Percentiles rank a stretch among this genome's conserved stretches.
Evolutionary conservation across 2,113 vertebrate species (phyloP).

Genomic region (Sinocyclocheilus anshuiensis): DNA sequence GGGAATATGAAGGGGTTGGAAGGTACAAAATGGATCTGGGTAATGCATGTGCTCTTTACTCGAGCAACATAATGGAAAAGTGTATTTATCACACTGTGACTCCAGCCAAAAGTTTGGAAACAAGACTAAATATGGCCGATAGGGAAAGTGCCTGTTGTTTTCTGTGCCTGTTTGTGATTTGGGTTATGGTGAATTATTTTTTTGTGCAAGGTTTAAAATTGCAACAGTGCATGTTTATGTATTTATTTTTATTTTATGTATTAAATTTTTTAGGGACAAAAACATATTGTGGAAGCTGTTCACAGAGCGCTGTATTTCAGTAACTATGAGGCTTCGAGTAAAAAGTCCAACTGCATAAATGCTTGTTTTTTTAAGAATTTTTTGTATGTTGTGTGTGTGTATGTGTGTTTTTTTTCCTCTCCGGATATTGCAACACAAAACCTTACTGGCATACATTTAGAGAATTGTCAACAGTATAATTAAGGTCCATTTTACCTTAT

Average conservation of each 20-base stretch:
- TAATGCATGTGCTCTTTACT: constrained; percentile 18
- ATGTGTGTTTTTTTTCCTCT: background rate
- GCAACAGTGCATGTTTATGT: background rate
- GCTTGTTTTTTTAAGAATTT: background rate
- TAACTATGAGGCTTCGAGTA: background rate
- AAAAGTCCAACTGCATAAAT: background rate
- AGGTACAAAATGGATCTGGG: constrained; percentile 30
- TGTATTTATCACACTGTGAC: constrained; percentile 7
- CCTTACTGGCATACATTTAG: background rate
- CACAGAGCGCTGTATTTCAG: background rate
- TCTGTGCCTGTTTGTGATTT: background rate
- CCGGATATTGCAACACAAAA: background rate
- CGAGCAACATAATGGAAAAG: constrained; percentile 14
- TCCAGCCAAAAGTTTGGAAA: background rate
- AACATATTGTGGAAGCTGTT: background rate
- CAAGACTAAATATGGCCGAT: background rate
- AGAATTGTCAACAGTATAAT: background rate
- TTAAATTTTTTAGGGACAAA: background rate
- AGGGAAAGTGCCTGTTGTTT: background rate
- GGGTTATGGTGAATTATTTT: background rate
- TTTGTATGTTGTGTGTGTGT: no score
- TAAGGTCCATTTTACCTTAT: background rate
- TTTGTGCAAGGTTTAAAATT: background rate
- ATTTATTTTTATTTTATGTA: background rate
- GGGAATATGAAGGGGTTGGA: constrained; percentile 19